Conservation (phyloP, 1,140 invertebrate species). For the Lordiphosa collinella region DNA sequence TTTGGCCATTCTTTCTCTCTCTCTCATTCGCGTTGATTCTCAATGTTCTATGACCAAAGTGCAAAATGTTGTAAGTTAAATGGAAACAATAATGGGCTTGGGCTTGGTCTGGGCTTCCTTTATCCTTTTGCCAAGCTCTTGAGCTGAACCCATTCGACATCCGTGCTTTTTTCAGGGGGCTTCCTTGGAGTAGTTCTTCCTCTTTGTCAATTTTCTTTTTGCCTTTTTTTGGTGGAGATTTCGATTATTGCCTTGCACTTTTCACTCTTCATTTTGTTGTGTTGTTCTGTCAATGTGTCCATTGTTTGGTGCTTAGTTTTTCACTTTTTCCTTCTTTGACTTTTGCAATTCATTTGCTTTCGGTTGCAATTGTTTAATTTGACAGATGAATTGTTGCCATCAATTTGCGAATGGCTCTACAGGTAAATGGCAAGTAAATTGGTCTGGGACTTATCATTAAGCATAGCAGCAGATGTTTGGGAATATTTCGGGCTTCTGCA, state of each 20-base stretch:
- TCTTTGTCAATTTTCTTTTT: slow-evolving; percentile 22
- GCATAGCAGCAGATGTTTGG: too few relatives aligned
- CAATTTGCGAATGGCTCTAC: slow-evolving; percentile 2
- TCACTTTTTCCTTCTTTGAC: not conserved
- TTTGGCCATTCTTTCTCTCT: slow-evolving; percentile 12
- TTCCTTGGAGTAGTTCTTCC: not conserved
- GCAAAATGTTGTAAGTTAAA: slow-evolving; percentile 76
- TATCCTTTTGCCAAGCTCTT: not conserved
- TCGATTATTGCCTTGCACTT: slow-evolving; percentile 66
- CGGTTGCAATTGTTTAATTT: slow-evolving; percentile 49
- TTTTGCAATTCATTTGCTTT: slow-evolving; percentile 32
- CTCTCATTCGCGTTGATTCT: slow-evolving; percentile 20
- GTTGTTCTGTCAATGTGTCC: slow-evolving; percentile 42
- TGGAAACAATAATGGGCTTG: slow-evolving; percentile 73
- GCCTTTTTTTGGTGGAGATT: slow-evolving; percentile 3
- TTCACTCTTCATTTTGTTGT: slow-evolving; percentile 49
- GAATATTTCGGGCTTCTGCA: too few relatives aligned
- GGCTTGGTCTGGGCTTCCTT: slow-evolving; percentile 17
- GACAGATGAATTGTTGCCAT: slow-evolving; percentile 56
- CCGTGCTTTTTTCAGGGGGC: slow-evolving; percentile 5
- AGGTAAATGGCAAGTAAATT: not conserved
- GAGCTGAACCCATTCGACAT: slow-evolving; percentile 11
- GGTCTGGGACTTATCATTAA: too few relatives aligned
- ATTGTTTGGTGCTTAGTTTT: slow-evolving; percentile 41
- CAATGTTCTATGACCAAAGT: slow-evolving; percentile 57